Percentiles rank a stretch among this genome's conserved stretches.
Evolutionary conservation across 2,888 invertebrate genomes (phyloP).

Genomic region (Apomyelois bistriatella): DNA sequence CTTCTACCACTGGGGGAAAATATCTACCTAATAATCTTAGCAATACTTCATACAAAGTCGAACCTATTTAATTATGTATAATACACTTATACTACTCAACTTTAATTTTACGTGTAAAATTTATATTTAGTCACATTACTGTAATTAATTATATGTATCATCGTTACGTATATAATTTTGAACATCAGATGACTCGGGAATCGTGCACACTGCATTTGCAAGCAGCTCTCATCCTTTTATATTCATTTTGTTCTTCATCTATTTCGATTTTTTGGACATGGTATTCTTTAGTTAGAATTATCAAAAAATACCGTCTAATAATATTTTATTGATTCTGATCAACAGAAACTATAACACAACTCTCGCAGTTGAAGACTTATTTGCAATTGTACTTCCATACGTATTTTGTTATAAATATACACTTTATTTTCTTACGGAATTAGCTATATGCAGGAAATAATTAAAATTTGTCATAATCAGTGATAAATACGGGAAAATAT

Average conservation of each 20-base stretch:
- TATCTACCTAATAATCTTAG: constrained; percentile 54
- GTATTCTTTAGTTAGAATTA: constrained; percentile 60
- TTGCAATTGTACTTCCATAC: constrained; percentile 78
- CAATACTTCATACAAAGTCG: constrained; percentile 74
- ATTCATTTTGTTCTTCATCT: constrained; percentile 45
- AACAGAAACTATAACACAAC: constrained; percentile 56
- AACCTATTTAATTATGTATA: constrained; percentile 71
- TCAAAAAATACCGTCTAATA: constrained; percentile 69
- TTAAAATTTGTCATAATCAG: constrained; percentile 39
- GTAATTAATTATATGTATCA: constrained; percentile 77
- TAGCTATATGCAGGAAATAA: constrained; percentile 55
- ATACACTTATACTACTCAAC: constrained; percentile 75
- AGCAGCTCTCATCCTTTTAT: constrained; percentile 42
- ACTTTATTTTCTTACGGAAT: constrained; percentile 60
- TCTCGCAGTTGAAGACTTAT: constrained; percentile 57
- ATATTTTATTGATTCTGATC: constrained; percentile 48
- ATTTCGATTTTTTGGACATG: constrained; percentile 61
- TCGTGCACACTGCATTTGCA: constrained; percentile 46
- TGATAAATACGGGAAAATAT: constrained; percentile 19
- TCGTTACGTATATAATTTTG: constrained; percentile 80
- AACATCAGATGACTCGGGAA: constrained; percentile 73
- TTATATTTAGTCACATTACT: constrained; percentile 78
- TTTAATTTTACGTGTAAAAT: constrained; percentile 77
- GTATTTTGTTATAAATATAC: constrained; percentile 74
- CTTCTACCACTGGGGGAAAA: constrained; percentile 40